phyloP scores from a whole-genome alignment of 1,140 invertebrate species.

The Trypoxylus dichotomus region DNA sequence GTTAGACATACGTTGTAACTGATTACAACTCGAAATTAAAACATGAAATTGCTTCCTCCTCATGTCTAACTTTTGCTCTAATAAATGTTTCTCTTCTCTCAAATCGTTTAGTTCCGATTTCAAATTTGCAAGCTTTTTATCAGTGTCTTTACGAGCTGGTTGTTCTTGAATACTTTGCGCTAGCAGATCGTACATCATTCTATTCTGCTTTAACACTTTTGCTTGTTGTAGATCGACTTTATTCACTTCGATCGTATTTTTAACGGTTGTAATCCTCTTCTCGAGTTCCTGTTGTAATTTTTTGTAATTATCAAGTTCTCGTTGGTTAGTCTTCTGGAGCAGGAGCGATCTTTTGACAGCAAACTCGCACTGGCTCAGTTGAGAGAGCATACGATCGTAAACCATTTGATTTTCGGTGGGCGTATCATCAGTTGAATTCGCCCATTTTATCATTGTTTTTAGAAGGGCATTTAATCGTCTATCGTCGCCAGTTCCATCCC shows the following conservation, averaged over 20 bases:
- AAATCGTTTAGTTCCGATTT: conserved; percentile 71
- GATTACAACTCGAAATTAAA: conserved; percentile 78
- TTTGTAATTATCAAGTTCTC: conserved; percentile 84
- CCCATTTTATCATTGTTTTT: conserved; percentile 90
- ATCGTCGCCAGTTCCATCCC: conserved; percentile 95
- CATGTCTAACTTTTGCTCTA: conserved; percentile 78
- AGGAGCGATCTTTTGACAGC: conserved; percentile 82
- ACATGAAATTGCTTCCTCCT: conserved; percentile 87
- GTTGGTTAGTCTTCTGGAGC: conserved; percentile 78
- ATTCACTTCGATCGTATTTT: conserved; percentile 72
- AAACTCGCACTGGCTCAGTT: conserved; percentile 86
- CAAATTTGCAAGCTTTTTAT: conserved; percentile 71
- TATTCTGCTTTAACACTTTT: conserved; percentile 83
- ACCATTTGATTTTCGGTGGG: conserved; percentile 72
- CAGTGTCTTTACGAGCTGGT: conserved; percentile 84
- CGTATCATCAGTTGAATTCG: conserved; percentile 68
- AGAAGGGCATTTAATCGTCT: conserved; percentile 81
- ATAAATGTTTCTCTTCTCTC: conserved; percentile 67
- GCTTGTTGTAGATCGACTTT: conserved; percentile 77
- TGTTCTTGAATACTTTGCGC: conserved; percentile 88
- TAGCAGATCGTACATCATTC: conserved; percentile 90
- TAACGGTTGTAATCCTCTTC: conserved; percentile 72
- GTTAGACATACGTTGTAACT: conserved; percentile 73
- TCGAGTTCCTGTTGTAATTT: conserved; percentile 76
- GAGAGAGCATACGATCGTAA: conserved; percentile 79